A percentile compares a stretch with the other conserved stretches of the same genome.
Evolutionary conservation across 1,140 invertebrate species (phyloP).

Genomic region (Diploscapter pachys): DNA sequence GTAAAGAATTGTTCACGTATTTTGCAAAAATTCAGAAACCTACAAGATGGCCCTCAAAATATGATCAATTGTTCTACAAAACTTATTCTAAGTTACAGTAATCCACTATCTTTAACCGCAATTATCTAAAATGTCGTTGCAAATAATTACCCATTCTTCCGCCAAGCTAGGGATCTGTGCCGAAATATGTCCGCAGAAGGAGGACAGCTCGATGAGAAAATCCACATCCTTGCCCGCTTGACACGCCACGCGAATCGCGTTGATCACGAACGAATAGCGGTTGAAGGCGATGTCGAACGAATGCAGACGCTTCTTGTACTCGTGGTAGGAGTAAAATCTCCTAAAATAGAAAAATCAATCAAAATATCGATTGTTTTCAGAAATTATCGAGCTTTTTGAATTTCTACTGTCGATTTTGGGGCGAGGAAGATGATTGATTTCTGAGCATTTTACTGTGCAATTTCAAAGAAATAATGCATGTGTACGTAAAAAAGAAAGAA

Average conservation of each 20-base stretch:
- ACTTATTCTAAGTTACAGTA: too few species aligned
- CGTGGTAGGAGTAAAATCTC: constrained; percentile 23
- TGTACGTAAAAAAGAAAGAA: too few species aligned
- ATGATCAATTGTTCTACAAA: too few species aligned
- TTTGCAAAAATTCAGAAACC: too few species aligned
- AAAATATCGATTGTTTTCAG: too few species aligned
- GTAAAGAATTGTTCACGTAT: too few species aligned
- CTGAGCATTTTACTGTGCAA: too few species aligned
- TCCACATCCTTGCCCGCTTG: constrained; percentile 18
- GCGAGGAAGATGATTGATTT: too few species aligned
- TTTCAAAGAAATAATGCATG: too few species aligned
- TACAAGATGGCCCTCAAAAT: too few species aligned
- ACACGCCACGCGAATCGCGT: constrained; percentile 16
- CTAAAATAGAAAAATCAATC: not conserved
- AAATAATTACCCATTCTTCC: constrained; percentile 25
- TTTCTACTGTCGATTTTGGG: too few species aligned
- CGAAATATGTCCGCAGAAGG: constrained; percentile 21
- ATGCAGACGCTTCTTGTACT: constrained; percentile 25
- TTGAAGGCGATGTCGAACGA: not conserved
- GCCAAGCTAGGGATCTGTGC: constrained; percentile 22
- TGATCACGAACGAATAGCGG: constrained; percentile 28
- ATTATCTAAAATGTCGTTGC: not conserved
- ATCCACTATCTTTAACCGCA: not conserved
- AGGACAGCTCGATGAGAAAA: constrained; percentile 23
- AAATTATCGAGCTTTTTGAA: too few species aligned